These are phyloP conservation scores for Callaeas wilsoni DNA, from an alignment of 2,113 vertebrate genomes.

Conservation along the genomic window DNA sequence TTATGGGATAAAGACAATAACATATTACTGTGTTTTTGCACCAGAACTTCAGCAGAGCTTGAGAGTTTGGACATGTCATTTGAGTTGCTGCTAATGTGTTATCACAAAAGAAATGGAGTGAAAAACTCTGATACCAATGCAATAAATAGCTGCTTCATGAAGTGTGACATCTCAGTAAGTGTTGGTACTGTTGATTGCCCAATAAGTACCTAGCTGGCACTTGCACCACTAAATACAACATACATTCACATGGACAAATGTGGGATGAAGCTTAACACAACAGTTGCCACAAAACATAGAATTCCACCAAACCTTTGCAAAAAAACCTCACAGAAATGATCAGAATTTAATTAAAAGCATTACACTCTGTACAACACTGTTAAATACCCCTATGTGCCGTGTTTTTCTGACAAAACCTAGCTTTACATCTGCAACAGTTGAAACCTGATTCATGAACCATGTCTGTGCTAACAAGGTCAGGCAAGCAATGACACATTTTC, in stretches of 20 bases:
- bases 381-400: background rate
- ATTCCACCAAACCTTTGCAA: background rate
- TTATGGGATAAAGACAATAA: background rate
- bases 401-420: background rate
- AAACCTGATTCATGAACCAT: background rate
- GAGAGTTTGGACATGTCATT: background rate
- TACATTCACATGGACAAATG: background rate
- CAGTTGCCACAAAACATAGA: fast-evolving
- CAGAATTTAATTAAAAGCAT: background rate
- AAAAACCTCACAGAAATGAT: background rate
- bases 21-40: background rate
- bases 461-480: background rate
- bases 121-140: background rate
- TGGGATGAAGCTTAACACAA: background rate
- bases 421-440: background rate
- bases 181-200: background rate
- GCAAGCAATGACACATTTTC: background rate
- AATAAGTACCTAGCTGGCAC: background rate
- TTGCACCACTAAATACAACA: background rate
- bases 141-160: background rate
- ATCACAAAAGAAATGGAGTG: background rate
- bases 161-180: background rate
- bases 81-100: background rate
- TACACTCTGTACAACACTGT: fast-evolving
- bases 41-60: background rate